Evolutionary conservation across 2,113 vertebrate genomes (phyloP), one percentile per base, ranked within the genome.

Genomic region (Isurus oxyrinchus): DNA sequence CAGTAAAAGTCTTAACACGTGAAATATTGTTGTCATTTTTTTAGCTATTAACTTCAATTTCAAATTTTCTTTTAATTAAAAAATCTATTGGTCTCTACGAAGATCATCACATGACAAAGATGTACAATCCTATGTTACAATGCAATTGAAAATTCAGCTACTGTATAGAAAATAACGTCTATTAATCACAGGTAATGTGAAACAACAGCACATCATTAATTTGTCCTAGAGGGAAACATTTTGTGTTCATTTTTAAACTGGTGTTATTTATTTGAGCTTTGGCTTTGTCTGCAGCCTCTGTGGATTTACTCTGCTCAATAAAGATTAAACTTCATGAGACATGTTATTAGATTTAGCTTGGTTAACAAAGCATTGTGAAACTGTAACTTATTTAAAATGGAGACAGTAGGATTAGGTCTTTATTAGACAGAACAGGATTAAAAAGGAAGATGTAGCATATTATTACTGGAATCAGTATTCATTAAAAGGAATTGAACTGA

Each of bases 81-180:
- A 67, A 67, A 67, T 16, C 23, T 35, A 76, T n/a, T 8, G 35
- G 10, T 72, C 69, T 35, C 27, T 13, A 76, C 0, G 8, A 11
- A 35, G 27, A 35, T n/a, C 2, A 2, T 35, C 31, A 76, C 72
- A 76, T 96, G 96, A 97, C 96, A 97, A 49, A 27, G 72, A 27
- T 72, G 67, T 21, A 49, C 23, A 35, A 27, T 49, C 87, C 25
- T 31, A 19, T 63, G 19, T 93, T 79, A 0, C 31, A 84, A 3
- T 93, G 44, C 61, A 94, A 96, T 96, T 94, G 91, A 96, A 97
- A 97, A 96, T 84, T 95, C 67, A 97, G 96, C 69, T 88, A 69
- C 96, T 19, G 96, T 23, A 72, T 96, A 97, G 40, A 94, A 96
- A 69, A 96, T 96, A 97, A 97, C 87, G 97, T 40, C 94, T 87